Evolutionary conservation across 1,140 invertebrate species (phyloP).

Genomic region (Wasmannia auropunctata): DNA sequence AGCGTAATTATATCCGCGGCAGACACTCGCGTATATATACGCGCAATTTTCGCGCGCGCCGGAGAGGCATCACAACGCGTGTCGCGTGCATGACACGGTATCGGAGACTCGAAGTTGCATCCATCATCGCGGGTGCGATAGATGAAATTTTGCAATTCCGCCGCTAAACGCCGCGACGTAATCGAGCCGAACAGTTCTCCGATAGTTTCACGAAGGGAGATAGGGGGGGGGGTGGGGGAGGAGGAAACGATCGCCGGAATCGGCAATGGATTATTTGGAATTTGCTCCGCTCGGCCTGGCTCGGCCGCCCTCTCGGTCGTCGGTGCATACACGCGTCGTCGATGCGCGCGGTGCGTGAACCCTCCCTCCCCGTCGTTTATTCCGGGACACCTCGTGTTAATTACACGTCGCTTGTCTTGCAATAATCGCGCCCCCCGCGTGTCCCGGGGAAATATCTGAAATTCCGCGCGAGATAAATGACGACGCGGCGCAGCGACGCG

Average conservation of each 20-base stretch:
- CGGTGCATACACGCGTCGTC: no score
- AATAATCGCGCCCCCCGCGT: constrained; percentile 26
- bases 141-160: constrained; percentile 12
- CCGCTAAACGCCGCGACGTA: background rate
- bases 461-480: constrained; percentile 46
- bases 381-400: background rate
- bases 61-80: no score
- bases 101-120: no score
- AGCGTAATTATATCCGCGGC: constrained; percentile 26
- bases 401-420: constrained; percentile 29
- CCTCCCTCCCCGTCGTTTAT: background rate
- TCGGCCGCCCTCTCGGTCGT: no score
- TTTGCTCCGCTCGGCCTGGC: background rate
- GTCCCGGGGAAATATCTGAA: constrained; percentile 29
- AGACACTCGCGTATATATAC: background rate
- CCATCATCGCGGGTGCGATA: no score
- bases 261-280: background rate
- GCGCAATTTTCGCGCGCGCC: background rate
- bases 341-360: no score
- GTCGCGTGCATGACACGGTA: no score
- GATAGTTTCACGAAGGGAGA: background rate
- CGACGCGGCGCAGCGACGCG: background rate
- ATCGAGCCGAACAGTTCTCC: background rate
- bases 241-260: background rate
- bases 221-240: no score